phyloP scores from a whole-genome alignment of 2,888 invertebrate genomes.

The Pollenia labialis region DNA sequence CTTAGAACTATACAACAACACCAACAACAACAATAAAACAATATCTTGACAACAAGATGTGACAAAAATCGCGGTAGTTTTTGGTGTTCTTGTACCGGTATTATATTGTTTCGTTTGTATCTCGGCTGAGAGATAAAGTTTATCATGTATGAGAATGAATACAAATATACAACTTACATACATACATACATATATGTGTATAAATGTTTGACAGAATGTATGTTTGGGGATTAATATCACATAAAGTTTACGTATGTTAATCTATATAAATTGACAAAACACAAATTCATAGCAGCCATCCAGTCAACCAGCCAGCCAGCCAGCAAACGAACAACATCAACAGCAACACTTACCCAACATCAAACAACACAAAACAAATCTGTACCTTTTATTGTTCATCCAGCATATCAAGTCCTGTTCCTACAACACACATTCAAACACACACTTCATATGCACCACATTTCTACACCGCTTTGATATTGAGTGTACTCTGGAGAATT shows the following conservation, averaged over 20 bases:
- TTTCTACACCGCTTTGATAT: constrained; percentile 46
- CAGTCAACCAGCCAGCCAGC: neutral
- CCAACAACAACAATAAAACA: constrained; percentile 23
- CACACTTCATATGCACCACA: constrained; percentile 2
- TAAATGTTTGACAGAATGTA: constrained; percentile 43
- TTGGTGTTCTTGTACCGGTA: constrained; percentile 15
- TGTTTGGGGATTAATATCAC: constrained; percentile 69
- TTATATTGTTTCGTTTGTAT: constrained; percentile 63
- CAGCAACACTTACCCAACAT: neutral
- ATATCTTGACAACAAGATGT: constrained; percentile 67
- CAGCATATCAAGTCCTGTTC: constrained; percentile 42
- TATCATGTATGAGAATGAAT: constrained; percentile 46
- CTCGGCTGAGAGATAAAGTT: constrained; percentile 54
- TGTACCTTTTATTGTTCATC: constrained; percentile 37
- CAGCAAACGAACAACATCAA: neutral
- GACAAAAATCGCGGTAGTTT: constrained; percentile 67
- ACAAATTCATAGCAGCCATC: neutral
- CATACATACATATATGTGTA: neutral
- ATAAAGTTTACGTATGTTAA: constrained; percentile 69
- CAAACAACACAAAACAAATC: constrained; percentile 34
- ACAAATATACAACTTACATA: too few relatives aligned
- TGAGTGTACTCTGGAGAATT: constrained; percentile 60
- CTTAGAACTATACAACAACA: constrained; percentile 43
- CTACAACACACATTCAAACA: neutral
- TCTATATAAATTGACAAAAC: constrained; percentile 64